A percentile compares a stretch with the other conserved stretches of the same genome.
These are phyloP conservation scores for Drosophila oshimai DNA, from an alignment of 1,140 invertebrate genomes.

Conservation along the genomic window DNA sequence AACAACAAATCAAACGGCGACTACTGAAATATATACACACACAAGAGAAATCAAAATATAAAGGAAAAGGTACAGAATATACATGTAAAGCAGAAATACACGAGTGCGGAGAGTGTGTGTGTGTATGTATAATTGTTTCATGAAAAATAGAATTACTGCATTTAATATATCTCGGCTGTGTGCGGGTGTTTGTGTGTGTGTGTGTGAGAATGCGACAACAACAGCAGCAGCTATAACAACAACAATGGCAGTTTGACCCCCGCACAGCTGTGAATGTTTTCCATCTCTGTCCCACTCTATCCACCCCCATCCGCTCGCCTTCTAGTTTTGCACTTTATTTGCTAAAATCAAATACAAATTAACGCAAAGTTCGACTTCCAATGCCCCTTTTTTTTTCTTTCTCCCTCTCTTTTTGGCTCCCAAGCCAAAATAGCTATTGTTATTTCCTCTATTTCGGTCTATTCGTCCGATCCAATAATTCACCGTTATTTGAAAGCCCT, in stretches of 20 bases:
- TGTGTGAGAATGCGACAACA: slow-evolving; percentile 14
- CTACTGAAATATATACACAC: slow-evolving; percentile 18
- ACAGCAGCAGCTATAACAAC: slow-evolving; percentile 28
- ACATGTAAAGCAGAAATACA: slow-evolving; percentile 7
- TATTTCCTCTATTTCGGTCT: slow-evolving; percentile 30
- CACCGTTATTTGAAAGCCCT: slow-evolving; percentile 12
- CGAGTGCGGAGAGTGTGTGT: slow-evolving; percentile 16
- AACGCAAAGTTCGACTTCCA: slow-evolving; percentile 19
- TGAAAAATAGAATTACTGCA: slow-evolving; percentile 34
- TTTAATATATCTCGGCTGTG: slow-evolving; percentile 1
- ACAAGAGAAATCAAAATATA: slow-evolving; percentile 24
- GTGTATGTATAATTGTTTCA: slow-evolving; percentile 16
- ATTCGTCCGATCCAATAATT: no score
- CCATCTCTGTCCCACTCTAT: slow-evolving; percentile 13
- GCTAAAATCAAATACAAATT: slow-evolving; percentile 5
- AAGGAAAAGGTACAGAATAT: slow-evolving; percentile 18
- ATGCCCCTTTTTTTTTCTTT: background rate
- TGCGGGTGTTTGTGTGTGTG: slow-evolving; percentile 1
- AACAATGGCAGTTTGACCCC: slow-evolving; percentile 43
- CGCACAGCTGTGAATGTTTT: slow-evolving; percentile 50
- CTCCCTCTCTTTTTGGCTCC: no score
- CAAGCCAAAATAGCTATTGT: no score
- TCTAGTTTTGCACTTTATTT: background rate
- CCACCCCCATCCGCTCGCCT: background rate
- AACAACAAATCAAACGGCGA: slow-evolving; percentile 16